Evolutionary conservation across 2,113 vertebrate species (phyloP).

Genomic region (Centropus unirufus): DNA sequence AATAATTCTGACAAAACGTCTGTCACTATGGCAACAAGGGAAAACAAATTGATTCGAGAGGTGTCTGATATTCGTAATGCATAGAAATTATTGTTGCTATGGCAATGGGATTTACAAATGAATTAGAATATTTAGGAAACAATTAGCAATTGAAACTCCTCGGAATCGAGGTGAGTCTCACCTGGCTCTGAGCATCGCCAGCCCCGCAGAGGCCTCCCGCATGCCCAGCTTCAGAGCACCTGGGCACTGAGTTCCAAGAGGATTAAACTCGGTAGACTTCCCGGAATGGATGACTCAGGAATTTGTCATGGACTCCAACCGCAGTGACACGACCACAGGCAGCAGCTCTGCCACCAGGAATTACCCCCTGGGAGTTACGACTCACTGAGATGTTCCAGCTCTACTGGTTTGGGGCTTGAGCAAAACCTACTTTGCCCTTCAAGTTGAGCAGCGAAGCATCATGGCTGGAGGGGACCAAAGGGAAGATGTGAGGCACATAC

Average conservation of each 20-base stretch:
- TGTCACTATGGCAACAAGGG: slow-evolving; percentile 32
- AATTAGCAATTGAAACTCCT: not conserved
- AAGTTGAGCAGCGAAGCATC: not conserved
- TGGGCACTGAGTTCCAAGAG: not conserved
- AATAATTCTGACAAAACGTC: slow-evolving; percentile 52
- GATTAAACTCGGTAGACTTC: not conserved
- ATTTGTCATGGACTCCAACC: fast-evolving
- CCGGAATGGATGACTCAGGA: not conserved
- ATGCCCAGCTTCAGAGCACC: not conserved
- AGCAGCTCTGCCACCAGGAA: not conserved
- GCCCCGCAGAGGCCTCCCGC: not conserved
- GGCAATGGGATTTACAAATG: not conserved
- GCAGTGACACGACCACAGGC: fast-evolving
- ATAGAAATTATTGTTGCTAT: slow-evolving; percentile 17
- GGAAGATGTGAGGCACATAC: fast-evolving
- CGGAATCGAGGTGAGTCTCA: fast-evolving
- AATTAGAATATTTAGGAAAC: not conserved
- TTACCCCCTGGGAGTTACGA: fast-evolving
- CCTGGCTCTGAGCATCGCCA: not conserved
- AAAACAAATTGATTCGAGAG: slow-evolving; percentile 53
- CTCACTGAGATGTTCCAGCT: not conserved
- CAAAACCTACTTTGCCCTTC: not conserved
- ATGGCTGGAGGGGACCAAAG: not conserved
- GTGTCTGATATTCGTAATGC: not conserved
- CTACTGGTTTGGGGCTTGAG: not conserved